Base-by-base conservation (phyloP, 2,888 invertebrate genomes). In the Plebejus melissa region DNA sequence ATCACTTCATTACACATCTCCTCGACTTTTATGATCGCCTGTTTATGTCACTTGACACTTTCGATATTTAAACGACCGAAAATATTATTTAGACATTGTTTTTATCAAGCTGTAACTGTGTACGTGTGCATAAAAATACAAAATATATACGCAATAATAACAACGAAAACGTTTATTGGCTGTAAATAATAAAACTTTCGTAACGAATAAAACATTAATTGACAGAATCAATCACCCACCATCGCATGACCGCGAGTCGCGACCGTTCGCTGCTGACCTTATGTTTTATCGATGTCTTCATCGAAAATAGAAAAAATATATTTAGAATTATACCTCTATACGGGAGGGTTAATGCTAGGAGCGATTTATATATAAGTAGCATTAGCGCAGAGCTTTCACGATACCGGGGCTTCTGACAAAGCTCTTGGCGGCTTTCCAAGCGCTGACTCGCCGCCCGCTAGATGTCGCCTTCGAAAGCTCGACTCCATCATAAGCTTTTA, bases 371-470 rank as follows among this genome's bases (percentile, higher is more conserved):
- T 79, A 80, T 78, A 65, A 36, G 65, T 65, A 81, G 82, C 81
- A 82, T 82, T 82, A 83, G 81, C 80, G 80, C 81, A 82, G 81
- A 83, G 84, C 82, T 83, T 84, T 85, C 83, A 83, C 83, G 88
- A 85, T 83, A 87, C 86, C 83, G 84, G 85, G 83, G 86, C 87
- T 88, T 86, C 87, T 85, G 87, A 86, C 89, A 87, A 86, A 89
- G 86, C 87, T 82, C 84, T 85, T 91, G 91, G 91, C 91, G 76
- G 71, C 76, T 77, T 78, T 85, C 90, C 91, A 90, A 83, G 79
- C 79, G 78, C 83, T 82, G 79, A 78, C 82, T 79, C 72, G 72
- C 72, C 72, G 71, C 71, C 83, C 86, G 84, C 83, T 87, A 87
- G 88, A 87, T 86, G 88, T 81, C 88, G 86, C 85, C 77, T 77